Percentiles rank a stretch among this genome's conserved stretches.
Evolutionary conservation across 35 echinoderm and acorn worm species (phyloP).

Genomic region (Patiria miniata): DNA sequence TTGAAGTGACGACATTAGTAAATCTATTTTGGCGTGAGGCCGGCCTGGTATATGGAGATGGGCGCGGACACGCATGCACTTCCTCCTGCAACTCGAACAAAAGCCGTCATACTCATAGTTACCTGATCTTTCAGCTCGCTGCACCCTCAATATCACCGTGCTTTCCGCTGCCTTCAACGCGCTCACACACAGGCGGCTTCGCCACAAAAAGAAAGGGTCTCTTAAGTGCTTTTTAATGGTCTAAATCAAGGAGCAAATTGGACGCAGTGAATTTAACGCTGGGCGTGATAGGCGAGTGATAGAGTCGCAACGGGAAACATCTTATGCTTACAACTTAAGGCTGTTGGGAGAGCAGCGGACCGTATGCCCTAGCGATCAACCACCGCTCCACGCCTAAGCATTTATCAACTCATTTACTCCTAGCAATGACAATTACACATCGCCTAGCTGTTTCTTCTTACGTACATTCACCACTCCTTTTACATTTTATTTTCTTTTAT

Average conservation of each 20-base stretch:
- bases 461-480: not conserved
- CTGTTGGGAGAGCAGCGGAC: not conserved
- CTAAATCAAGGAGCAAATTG: constrained; percentile 8
- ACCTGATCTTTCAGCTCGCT: no score
- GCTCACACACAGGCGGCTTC: not conserved
- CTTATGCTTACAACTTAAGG: not conserved
- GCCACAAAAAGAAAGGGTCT: not conserved
- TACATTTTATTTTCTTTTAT: no score
- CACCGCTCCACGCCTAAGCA: not conserved
- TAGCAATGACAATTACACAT: constrained; percentile 19
- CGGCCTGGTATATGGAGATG: no score
- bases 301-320: not conserved
- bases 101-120: no score
- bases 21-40: no score
- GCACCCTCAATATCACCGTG: no score
- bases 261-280: not conserved
- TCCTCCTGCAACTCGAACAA: no score
- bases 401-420: constrained; percentile 15
- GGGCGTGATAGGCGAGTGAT: not conserved
- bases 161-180: not conserved
- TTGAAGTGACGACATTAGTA: no score
- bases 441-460: not conserved
- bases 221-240: constrained; percentile 15
- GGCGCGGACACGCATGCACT: no score
- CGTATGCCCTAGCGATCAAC: not conserved